Evolutionary conservation across 1,140 invertebrate genomes (phyloP).

Genomic region (Nymphalis io): DNA sequence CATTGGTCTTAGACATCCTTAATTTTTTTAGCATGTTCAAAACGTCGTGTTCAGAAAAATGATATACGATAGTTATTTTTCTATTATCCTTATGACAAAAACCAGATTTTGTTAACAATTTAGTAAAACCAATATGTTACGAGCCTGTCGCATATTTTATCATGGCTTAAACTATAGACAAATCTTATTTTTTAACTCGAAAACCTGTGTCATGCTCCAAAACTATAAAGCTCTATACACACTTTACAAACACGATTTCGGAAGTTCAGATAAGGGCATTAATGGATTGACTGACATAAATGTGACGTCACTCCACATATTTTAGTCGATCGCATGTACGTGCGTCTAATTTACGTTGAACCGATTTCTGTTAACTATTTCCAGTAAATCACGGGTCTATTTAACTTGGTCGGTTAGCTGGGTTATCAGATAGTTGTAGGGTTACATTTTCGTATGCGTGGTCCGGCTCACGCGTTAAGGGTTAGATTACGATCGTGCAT

Average conservation of each 20-base stretch:
- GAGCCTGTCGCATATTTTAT: background rate
- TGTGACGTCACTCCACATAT: constrained; percentile 79
- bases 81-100: too few relatives aligned
- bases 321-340: constrained; percentile 70
- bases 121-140: too few relatives aligned
- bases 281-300: constrained; percentile 80
- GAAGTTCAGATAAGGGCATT: constrained; percentile 77
- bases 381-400: constrained; percentile 26
- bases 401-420: constrained; percentile 46
- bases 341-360: constrained; percentile 43
- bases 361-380: constrained; percentile 12
- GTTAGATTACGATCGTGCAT: constrained; percentile 65
- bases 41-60: background rate
- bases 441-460: constrained; percentile 76
- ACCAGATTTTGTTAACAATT: too few relatives aligned
- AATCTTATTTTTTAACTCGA: constrained; percentile 16
- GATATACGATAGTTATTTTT: background rate
- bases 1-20: constrained; percentile 9
- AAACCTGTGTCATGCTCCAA: constrained; percentile 48
- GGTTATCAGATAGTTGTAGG: constrained; percentile 71
- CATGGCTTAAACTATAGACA: background rate
- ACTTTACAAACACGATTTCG: constrained; percentile 72
- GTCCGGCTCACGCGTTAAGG: constrained; percentile 68
- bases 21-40: background rate
- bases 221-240: constrained; percentile 65